Conservation (phyloP, 1,140 invertebrate species). For the Coenobita brevimanus region DNA sequence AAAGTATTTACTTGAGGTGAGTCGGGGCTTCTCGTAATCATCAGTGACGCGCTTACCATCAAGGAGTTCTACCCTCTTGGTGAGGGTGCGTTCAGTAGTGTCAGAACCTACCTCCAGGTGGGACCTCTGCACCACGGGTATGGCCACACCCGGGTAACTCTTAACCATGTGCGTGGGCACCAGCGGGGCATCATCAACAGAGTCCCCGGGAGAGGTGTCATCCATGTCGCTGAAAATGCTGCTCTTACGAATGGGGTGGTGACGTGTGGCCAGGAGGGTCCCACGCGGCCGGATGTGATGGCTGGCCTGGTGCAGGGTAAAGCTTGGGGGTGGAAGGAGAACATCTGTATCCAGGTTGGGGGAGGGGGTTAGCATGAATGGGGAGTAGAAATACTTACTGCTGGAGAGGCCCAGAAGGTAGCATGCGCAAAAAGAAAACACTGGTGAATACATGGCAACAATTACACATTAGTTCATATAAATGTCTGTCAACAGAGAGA, state of each 20-base stretch:
- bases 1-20: constrained; percentile 33
- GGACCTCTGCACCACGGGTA: constrained; percentile 54
- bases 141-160: constrained; percentile 65
- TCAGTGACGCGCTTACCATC: constrained; percentile 46
- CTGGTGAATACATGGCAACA: constrained; percentile 36
- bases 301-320: constrained; percentile 55
- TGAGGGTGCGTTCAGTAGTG: constrained; percentile 11
- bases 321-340: constrained; percentile 66
- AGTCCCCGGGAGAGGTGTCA: constrained; percentile 63
- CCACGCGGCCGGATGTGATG: constrained; percentile 34
- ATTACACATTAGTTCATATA: too few species aligned
- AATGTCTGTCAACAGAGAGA: neutral
- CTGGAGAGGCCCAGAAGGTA: constrained; percentile 60
- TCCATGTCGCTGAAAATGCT: constrained; percentile 68
- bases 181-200: constrained; percentile 50
- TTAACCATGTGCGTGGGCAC: constrained; percentile 60
- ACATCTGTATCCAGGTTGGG: constrained; percentile 69
- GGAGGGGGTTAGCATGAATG: constrained; percentile 60
- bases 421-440: constrained; percentile 55
- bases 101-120: constrained; percentile 67
- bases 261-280: constrained; percentile 61
- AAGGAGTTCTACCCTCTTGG: constrained; percentile 38
- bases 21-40: constrained; percentile 20
- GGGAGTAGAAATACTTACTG: constrained; percentile 66
- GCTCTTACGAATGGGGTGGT: constrained; percentile 64